phyloP scores from a whole-genome alignment of 2,888 invertebrate species.

The Camptogramma bilineatum region DNA sequence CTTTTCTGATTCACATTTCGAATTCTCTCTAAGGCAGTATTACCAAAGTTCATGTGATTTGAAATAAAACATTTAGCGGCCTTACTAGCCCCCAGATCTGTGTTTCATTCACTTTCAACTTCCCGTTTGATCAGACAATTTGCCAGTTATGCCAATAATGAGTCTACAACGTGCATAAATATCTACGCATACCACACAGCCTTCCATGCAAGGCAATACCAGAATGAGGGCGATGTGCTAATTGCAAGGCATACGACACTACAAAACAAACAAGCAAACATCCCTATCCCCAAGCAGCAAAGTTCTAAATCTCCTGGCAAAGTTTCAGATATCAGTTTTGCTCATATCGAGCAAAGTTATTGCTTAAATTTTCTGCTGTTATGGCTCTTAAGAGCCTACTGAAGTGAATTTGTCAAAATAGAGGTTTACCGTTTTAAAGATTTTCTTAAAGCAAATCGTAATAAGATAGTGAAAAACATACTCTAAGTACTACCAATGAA shows the following conservation, averaged over 20 bases:
- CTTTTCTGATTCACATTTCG: no score
- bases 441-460: no score
- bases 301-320: conserved; percentile 28
- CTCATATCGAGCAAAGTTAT: conserved; percentile 48
- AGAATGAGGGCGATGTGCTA: conserved; percentile 52
- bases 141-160: conserved; percentile 3
- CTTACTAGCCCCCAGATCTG: no score
- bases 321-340: conserved; percentile 35
- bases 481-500: no score
- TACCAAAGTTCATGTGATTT: no score
- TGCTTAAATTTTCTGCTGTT: conserved; percentile 35
- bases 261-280: conserved; percentile 22
- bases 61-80: no score
- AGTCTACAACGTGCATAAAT: conserved; percentile 6
- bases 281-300: background rate
- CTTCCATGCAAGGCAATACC: conserved; percentile 42
- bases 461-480: no score
- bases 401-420: no score
- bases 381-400: no score
- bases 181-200: conserved; percentile 10
- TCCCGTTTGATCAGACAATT: background rate
- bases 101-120: background rate
- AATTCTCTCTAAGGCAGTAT: no score
- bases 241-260: conserved; percentile 52
- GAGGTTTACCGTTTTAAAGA: no score